phyloP scores from a whole-genome alignment of 2,113 vertebrate species.

The Archilochus colubris region DNA sequence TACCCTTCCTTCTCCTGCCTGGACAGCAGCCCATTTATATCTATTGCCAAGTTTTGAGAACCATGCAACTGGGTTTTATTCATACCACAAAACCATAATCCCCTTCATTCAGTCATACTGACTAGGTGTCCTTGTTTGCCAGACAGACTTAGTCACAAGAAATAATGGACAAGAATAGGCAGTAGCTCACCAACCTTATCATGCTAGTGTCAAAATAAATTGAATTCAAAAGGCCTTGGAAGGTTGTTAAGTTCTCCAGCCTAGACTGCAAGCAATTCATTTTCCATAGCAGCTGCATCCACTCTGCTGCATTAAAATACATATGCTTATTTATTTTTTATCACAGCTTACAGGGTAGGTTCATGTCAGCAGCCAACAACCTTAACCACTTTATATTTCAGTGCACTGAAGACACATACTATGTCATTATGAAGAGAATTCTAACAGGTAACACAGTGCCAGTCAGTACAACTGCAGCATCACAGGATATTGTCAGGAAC shows the following conservation, averaged over 20 bases:
- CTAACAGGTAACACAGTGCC: not conserved
- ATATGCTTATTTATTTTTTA: not conserved
- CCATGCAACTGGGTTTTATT: not conserved
- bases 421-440: not conserved
- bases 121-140: not conserved
- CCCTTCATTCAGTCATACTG: not conserved
- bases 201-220: not conserved
- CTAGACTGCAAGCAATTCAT: not conserved
- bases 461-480: not conserved
- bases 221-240: not conserved
- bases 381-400: not conserved
- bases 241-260: not conserved
- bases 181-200: not conserved
- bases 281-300: not conserved
- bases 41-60: not conserved
- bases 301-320: not conserved
- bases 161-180: not conserved
- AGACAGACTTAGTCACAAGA: not conserved
- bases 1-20: not conserved
- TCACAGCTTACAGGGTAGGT: not conserved
- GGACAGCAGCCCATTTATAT: not conserved
- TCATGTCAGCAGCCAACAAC: not conserved
- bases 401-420: not conserved
- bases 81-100: not conserved
- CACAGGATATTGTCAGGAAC: not conserved